These are phyloP conservation scores for Noctua fimbriata DNA, from an alignment of 2,888 invertebrate genomes.

Conservation along the genomic window DNA sequence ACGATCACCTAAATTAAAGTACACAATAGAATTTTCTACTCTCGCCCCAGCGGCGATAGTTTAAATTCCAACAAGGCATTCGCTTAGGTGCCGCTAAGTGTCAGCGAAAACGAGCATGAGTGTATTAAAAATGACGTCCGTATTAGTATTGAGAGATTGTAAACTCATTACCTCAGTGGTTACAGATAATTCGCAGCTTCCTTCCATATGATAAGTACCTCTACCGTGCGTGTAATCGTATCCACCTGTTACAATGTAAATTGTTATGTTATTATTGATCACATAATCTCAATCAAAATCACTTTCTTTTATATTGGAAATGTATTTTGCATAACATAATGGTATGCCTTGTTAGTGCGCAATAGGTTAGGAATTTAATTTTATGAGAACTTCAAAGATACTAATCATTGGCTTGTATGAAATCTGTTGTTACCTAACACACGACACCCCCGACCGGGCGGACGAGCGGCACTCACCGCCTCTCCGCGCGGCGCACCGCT, in stretches of 20 bases:
- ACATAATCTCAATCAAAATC: constrained; percentile 18
- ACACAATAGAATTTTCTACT: background rate
- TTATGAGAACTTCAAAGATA: background rate
- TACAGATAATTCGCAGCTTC: constrained; percentile 47
- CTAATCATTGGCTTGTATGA: background rate
- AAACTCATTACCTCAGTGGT: constrained; percentile 26
- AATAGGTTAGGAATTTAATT: background rate
- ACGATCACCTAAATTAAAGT: background rate
- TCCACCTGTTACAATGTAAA: constrained; percentile 15
- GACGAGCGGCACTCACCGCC: background rate
- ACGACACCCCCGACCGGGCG: background rate
- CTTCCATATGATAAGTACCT: constrained; percentile 20
- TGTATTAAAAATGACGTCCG: constrained; percentile 11
- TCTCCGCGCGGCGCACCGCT: background rate
- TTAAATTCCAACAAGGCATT: background rate
- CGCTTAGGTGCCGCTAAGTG: background rate
- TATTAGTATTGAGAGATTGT: constrained; percentile 17
- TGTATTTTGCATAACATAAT: constrained; percentile 21
- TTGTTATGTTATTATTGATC: constrained; percentile 26
- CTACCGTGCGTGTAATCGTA: constrained; percentile 28
- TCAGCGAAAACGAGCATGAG: background rate
- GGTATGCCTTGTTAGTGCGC: background rate
- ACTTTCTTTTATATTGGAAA: constrained; percentile 44
- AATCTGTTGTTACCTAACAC: too few relatives aligned
- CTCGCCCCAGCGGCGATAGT: background rate